phyloP scores from a whole-genome alignment of 2,113 vertebrate species.

The Prionailurus bengalensis region DNA sequence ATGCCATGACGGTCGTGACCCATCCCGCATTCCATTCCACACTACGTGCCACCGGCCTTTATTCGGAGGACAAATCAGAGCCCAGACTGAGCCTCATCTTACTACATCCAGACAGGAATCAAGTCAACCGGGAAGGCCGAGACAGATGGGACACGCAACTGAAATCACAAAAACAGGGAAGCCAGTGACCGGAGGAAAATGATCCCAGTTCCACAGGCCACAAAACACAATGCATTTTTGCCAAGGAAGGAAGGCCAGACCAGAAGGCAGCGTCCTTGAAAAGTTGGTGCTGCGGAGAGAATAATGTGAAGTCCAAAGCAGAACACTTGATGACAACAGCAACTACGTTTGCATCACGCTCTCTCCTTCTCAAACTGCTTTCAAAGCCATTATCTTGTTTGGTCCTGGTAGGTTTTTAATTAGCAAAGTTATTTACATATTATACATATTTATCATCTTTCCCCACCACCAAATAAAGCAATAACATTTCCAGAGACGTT shows the following conservation, averaged over 20 bases:
- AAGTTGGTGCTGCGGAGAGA: neutral
- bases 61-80: neutral
- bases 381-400: slow-evolving; percentile 60
- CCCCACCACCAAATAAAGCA: slow-evolving; percentile 49
- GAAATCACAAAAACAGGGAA: neutral
- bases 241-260: neutral
- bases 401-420: slow-evolving; percentile 55
- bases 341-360: slow-evolving; percentile 25
- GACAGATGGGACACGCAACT: neutral
- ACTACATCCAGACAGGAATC: neutral
- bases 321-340: slow-evolving; percentile 47
- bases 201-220: neutral
- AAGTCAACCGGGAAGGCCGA: neutral
- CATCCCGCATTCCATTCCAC: neutral
- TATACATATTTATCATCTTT: slow-evolving; percentile 67
- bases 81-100: neutral
- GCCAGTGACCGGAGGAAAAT: neutral
- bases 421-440: slow-evolving; percentile 64
- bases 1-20: neutral
- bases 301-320: slow-evolving; percentile 9
- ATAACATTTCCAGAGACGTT: slow-evolving; percentile 56
- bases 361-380: slow-evolving; percentile 53
- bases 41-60: neutral
- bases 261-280: neutral
- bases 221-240: neutral